A percentile compares a stretch with the other conserved stretches of the same genome.
Conservation (phyloP, 2,888 invertebrate species). For the Homarus gammarus region DNA sequence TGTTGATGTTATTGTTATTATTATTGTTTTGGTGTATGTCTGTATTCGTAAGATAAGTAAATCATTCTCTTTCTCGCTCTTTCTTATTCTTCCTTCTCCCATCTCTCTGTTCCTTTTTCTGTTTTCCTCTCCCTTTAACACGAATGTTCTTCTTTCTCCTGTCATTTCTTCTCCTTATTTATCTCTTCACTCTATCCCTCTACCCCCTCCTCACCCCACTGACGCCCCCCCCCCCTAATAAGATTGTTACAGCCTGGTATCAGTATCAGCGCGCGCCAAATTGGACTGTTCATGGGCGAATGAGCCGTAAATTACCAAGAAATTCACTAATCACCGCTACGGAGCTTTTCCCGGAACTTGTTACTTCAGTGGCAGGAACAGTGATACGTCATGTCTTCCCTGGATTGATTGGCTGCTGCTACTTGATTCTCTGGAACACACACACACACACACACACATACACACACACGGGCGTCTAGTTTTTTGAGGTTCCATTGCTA, state of each 20-base stretch:
- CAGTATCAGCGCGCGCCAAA: conserved; percentile 29
- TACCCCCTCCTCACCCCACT: too few species aligned
- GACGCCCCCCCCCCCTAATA: conserved; percentile 12
- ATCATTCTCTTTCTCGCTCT: background rate
- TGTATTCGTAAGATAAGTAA: too few species aligned
- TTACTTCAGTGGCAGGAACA: too few species aligned
- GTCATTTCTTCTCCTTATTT: background rate
- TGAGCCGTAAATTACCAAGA: conserved; percentile 27
- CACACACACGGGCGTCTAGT: too few species aligned
- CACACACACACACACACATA: too few species aligned
- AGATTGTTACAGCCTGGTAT: conserved; percentile 25
- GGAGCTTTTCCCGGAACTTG: background rate
- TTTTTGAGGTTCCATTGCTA: too few species aligned
- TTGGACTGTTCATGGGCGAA: conserved; percentile 35
- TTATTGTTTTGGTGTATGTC: too few species aligned
- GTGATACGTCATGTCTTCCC: too few species aligned
- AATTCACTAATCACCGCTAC: conserved; percentile 4
- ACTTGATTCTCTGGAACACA: too few species aligned
- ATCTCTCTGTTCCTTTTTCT: background rate
- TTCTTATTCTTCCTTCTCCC: background rate
- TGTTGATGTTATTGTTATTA: too few species aligned
- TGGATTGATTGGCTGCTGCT: too few species aligned
- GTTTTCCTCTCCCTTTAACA: background rate
- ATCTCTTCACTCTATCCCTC: background rate
- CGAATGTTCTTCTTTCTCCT: background rate